phyloP scores from a whole-genome alignment of 64 coral and sea anemone species.

The Dendronephthya gigantea region DNA sequence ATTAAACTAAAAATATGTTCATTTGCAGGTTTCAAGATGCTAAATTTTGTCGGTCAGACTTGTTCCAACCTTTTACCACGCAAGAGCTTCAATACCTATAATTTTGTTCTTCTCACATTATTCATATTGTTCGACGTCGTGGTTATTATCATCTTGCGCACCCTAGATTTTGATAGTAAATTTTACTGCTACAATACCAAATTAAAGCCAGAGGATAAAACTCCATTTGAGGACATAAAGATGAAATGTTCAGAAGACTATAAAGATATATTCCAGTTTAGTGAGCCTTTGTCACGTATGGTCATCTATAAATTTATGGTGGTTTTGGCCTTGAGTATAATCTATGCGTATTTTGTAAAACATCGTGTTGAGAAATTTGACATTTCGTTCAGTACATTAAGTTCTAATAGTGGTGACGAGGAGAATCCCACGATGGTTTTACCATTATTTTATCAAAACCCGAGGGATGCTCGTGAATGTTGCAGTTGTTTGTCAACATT shows the following conservation, averaged over 20 bases:
- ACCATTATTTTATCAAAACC: neutral
- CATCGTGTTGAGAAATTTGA: neutral
- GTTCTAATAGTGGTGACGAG: too few relatives aligned
- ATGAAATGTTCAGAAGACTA: neutral
- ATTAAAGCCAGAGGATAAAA: neutral
- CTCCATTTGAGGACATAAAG: neutral
- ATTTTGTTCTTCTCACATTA: neutral
- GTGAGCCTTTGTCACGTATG: neutral
- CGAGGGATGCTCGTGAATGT: neutral
- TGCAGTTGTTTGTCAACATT: neutral
- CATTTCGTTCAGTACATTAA: neutral
- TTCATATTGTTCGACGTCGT: neutral
- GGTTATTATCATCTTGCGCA: neutral
- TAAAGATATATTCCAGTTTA: neutral
- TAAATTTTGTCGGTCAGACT: neutral
- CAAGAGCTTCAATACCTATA: neutral
- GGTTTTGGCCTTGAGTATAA: neutral
- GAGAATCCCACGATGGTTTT: neutral
- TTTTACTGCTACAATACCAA: neutral
- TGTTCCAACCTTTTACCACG: neutral
- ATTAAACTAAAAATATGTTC: too few relatives aligned
- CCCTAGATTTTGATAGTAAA: neutral
- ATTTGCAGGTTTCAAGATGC: too few relatives aligned
- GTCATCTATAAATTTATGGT: neutral
- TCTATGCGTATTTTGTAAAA: neutral